These are phyloP conservation scores for Panthera leo DNA, from an alignment of 2,113 vertebrate species.

Conservation along the genomic window DNA sequence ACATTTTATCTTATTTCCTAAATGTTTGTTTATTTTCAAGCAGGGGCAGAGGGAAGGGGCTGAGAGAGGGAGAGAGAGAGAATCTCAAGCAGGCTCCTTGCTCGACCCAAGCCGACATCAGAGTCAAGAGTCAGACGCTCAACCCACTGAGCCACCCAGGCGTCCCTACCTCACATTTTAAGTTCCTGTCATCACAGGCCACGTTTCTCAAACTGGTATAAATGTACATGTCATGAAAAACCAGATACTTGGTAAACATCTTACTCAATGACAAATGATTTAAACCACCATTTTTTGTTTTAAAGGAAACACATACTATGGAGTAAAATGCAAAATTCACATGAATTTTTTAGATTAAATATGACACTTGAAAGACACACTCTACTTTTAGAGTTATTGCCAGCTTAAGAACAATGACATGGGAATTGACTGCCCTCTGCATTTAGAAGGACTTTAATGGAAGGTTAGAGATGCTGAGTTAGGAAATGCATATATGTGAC, in stretches of 20 bases:
- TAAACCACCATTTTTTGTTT: background rate
- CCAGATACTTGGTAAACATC: background rate
- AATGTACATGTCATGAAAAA: background rate
- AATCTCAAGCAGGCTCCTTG: no score
- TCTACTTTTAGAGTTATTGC: background rate
- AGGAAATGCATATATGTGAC: background rate
- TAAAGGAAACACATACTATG: background rate
- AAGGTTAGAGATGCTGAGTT: background rate
- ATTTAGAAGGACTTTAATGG: background rate
- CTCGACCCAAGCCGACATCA: no score
- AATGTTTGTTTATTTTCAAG: no score
- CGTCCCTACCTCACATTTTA: background rate
- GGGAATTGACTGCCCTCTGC: background rate
- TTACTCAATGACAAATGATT: background rate
- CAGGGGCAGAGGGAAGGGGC: no score
- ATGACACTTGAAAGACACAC: background rate
- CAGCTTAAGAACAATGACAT: background rate
- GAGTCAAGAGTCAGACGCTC: no score
- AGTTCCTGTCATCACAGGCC: background rate
- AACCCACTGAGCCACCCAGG: no score
- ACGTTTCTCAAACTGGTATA: background rate
- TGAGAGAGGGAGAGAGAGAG: no score
- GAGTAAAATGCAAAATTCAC: background rate
- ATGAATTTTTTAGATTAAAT: slow-evolving; percentile 32
- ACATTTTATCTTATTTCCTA: background rate